phyloP scores from a whole-genome alignment of 2,888 invertebrate species.

The Patella depressa region DNA sequence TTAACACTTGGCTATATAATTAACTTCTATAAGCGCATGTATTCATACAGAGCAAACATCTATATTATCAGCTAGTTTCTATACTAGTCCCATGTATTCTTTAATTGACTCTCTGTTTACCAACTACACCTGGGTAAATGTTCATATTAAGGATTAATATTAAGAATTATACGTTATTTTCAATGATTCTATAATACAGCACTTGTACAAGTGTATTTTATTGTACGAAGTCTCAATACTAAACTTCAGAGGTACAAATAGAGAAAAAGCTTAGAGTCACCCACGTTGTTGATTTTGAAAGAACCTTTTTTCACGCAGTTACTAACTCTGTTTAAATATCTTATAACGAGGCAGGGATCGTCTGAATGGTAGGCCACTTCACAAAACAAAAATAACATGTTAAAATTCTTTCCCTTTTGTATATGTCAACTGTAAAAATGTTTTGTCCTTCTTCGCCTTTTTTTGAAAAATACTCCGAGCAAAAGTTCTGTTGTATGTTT shows the following conservation, averaged over 20 bases:
- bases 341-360: background rate
- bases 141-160: conserved; percentile 7
- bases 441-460: too few relatives aligned
- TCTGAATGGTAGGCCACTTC: background rate
- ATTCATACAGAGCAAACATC: conserved; percentile 4
- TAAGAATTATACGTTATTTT: conserved; percentile 7
- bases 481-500: too few relatives aligned
- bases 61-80: background rate
- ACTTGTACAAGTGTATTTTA: conserved; percentile 5
- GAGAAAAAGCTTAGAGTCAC: conserved; percentile 5
- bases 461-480: too few relatives aligned
- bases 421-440: too few relatives aligned
- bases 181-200: background rate
- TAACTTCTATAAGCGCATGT: conserved; percentile 11
- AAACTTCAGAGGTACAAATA: background rate
- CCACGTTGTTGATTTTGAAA: conserved; percentile 5
- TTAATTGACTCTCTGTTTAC: conserved; percentile 12
- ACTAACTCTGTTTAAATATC: conserved; percentile 6
- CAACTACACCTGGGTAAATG: conserved; percentile 9
- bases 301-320: background rate
- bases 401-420: background rate
- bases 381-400: conserved; percentile 1
- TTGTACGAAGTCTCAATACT: background rate
- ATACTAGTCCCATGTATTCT: conserved; percentile 7
- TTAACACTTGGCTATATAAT: conserved; percentile 5